Base-by-base conservation (phyloP, 1,140 invertebrate species). In the Lamellibrachia luymesi region DNA sequence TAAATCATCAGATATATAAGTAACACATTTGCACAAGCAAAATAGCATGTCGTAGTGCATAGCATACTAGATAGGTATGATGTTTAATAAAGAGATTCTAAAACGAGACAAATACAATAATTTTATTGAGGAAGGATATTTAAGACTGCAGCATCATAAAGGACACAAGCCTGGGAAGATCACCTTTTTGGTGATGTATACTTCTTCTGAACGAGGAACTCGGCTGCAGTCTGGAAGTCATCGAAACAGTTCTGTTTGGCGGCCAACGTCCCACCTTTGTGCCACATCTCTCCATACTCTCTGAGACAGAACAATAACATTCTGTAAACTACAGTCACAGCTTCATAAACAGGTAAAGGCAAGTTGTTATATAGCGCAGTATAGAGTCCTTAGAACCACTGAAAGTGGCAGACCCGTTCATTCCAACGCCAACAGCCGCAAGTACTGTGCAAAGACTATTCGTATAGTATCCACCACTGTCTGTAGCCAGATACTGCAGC, bases 201-300 rank as follows among this genome's bases (percentile, higher is more conserved):
- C 25, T 98, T 97, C 94, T 98, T 97, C 22, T 97, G 95, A 64
- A 99, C 97, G 17, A 99, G 97, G 97, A 98, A 99, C 96, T 99
- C 97, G 0, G 98, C 99, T 27, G 99, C 99, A 93, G 97, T 97
- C 95, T 98, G 98, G 96, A 99, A 99, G 97, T 99, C 99, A 96
- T 99, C 98, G 96, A 99, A 99, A 89, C 98, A 98, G 97, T 99
- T 99, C 97, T 99, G 99, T 96, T 99, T 99, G 94, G 99, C 99
- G 0, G 98, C 97, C 91, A 99, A 97, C 50, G 98, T 97, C 17
- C 99, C 99, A 25, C 96, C 98, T 96, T 99, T 98, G 96, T 99
- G 99, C 99, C 99, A 99, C 93, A 97, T 97, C 96, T 99, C 98
- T 90, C 99, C 99, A 96, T 99, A 99, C 96, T 99, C 99, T 1